Evolutionary conservation across 2,888 invertebrate species (phyloP), one percentile per base, ranked within the genome.

Genomic region (Folsomia candida): DNA sequence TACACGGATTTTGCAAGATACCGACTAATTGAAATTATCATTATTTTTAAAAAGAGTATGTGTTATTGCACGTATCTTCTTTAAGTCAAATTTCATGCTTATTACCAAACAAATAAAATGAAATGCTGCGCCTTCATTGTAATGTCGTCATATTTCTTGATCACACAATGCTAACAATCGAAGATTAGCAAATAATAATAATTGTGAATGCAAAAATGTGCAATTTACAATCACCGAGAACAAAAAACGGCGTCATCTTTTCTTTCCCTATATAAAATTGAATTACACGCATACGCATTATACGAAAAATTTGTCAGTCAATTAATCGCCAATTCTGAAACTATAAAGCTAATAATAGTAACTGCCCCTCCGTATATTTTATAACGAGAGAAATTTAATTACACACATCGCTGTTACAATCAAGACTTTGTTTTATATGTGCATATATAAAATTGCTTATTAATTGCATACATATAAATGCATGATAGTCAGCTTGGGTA

Each of bases 341-440:
- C 37, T 37, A 37, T 37, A 14, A 4, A 37, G 37, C 14, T 37
- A 37, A 9, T 37, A 37, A 37, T 37, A 37, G 37, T 9, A 37
- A 37, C 37, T 37, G 37, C 4, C 37, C 4, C 37, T 37, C 37
- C 14, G 14, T 37, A 4, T 37, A 4, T 37, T 37, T 37, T 27
- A 26, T 62, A 62, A 62, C 28, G 62, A 62, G 62, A 62, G 62
- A 62, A 62, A 62, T 20, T 62, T 62, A 62, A 62, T 62, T 28
- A 62, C 62, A 4, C 2, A 20, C 37, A 37, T 37, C 37, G 37
- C 14, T 37, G 37, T 4, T 37, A 14, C 62, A 62, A 60, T 60
- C 62, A 62, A 29, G 14, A 37, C 37, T 37, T 37, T 37, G 37
- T 37, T 37, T 37, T 37, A 37, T 37, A 9, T 37, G 6, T 37